Conservation (phyloP, 2,113 vertebrate species). For the Crocuta crocuta region DNA sequence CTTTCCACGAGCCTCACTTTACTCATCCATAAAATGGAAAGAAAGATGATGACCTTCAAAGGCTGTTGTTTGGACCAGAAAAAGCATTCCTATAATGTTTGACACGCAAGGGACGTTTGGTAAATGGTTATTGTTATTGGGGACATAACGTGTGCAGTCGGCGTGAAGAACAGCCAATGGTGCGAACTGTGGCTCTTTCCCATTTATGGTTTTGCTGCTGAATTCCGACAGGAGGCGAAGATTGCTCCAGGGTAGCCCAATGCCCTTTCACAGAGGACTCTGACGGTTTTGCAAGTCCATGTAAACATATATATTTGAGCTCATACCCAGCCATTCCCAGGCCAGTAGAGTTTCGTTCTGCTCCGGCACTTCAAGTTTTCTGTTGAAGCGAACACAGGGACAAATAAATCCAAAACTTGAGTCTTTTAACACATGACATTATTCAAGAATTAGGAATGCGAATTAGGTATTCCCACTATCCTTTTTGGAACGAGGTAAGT, state of each 20-base stretch:
- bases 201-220: not conserved
- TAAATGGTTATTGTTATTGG: not conserved
- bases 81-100: slow-evolving; percentile 2
- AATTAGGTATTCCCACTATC: not conserved
- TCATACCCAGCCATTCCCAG: not conserved
- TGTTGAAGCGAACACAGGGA: not conserved
- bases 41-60: slow-evolving; percentile 7
- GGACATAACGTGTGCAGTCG: not conserved
- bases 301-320: not conserved
- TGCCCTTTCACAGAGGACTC: not conserved
- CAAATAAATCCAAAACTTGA: slow-evolving; percentile 13
- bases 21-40: slow-evolving; percentile 4
- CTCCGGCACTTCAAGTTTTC: not conserved
- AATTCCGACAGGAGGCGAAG: not conserved
- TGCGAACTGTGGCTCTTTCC: not conserved
- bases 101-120: not conserved
- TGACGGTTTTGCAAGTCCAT: not conserved
- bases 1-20: not conserved
- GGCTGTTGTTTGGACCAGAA: not conserved
- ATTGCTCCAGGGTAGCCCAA: not conserved
- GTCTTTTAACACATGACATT: slow-evolving; percentile 21
- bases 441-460: slow-evolving; percentile 45
- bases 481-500: slow-evolving; percentile 7
- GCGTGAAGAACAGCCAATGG: not conserved
- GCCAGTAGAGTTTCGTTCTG: not conserved